Percentiles rank a stretch among this genome's conserved stretches.
These are phyloP conservation scores for Tachina fera DNA, from an alignment of 2,888 invertebrate genomes.

Conservation along the genomic window DNA sequence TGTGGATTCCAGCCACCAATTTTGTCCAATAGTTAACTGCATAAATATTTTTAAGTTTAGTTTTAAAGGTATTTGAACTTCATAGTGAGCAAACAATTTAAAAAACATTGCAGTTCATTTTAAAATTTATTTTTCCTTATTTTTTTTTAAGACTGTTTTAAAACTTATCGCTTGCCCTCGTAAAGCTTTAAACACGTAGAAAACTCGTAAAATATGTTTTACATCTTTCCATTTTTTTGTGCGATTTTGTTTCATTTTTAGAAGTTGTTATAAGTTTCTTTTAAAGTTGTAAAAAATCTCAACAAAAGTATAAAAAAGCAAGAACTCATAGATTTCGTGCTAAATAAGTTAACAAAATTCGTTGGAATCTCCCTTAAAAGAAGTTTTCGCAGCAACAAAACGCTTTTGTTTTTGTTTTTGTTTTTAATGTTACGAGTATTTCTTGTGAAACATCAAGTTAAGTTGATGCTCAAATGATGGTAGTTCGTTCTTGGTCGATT, in stretches of 20 bases:
- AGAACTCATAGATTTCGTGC: constrained; percentile 69
- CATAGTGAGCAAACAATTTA: not conserved
- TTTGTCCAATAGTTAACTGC: too few species aligned
- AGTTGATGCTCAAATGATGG: constrained; percentile 68
- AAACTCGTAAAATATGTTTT: constrained; percentile 71
- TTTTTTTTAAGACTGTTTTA: constrained; percentile 26
- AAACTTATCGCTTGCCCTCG: constrained; percentile 66
- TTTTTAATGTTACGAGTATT: constrained; percentile 42
- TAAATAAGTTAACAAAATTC: constrained; percentile 69
- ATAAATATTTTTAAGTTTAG: too few species aligned
- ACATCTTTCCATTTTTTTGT: constrained; percentile 48
- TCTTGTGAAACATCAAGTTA: constrained; percentile 60
- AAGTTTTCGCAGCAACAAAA: constrained; percentile 46
- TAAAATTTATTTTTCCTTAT: not conserved
- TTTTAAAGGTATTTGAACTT: constrained; percentile 4
- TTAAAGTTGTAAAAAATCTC: constrained; percentile 62
- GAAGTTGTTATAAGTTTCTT: constrained; percentile 43
- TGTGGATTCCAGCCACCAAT: too few species aligned
- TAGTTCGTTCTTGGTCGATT: constrained; percentile 38
- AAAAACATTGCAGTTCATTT: not conserved
- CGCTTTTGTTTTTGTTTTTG: constrained; percentile 19
- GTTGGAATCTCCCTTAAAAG: constrained; percentile 50
- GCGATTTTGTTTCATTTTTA: constrained; percentile 41
- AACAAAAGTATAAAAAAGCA: constrained; percentile 36
- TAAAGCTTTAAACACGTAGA: constrained; percentile 70